Base-by-base conservation (phyloP, 2,888 invertebrate genomes). In the Amphimallon solstitiale region DNA sequence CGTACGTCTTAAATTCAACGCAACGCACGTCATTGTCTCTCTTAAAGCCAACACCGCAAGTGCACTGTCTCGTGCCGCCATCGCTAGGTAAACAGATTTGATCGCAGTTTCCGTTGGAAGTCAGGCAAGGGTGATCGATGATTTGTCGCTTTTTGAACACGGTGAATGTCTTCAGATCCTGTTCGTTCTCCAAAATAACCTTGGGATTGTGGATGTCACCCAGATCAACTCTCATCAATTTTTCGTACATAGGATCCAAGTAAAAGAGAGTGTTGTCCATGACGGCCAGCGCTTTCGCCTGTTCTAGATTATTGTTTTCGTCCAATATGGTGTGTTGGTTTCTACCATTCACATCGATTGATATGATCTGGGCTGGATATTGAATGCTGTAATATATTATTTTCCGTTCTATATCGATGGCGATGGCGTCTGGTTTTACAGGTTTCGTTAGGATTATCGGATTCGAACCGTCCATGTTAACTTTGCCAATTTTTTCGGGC, bases 391-490 rank as follows among this genome's bases (percentile, higher is more conserved):
- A 98, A 84, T 97, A 99, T 0, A 99, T 81, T 45, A 91, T 86
- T 76, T 93, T 93, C 71, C 88, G 90, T 2, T 92, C 91, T 5
- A 91, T 85, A 76, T 95, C 98, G 63, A 97, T 87, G 0, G 95
- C 89, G 37, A 99, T 88, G 21, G 94, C 93, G 76, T 94, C 93
- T 0, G 94, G 95, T 66, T 89, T 84, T 6, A 92, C 85, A 40
- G 89, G 84, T 60, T 90, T 89, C 0, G 90, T 86, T 0, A 98
- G 81, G 2, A 95, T 87, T 0, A 89, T 81, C 0, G 96, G 86
- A 74, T 91, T 90, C 10, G 89, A 87, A 0, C 99, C 98, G 79
- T 97, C 97, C 95, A 99, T 95, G 78, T 95, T 93, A 0, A 94
- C 95, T 74, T 90, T 92, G 0, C 90, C 94, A 29, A 98, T 91